Conservation (phyloP, 1,140 invertebrate genomes). For the Drosophila pruinosa region DNA sequence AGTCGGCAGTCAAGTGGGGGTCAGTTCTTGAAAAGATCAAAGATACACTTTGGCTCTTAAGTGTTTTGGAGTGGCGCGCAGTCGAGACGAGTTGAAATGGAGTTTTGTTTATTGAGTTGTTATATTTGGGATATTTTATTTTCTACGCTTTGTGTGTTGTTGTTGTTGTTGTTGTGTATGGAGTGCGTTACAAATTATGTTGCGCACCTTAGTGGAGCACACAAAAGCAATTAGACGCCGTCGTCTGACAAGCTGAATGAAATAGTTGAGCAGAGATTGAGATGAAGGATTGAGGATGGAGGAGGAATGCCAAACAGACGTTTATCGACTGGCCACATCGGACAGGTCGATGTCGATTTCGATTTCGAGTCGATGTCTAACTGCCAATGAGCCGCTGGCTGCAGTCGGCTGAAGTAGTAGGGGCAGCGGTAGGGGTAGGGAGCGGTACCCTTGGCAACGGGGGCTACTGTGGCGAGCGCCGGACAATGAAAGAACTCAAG, state of each 20-base stretch:
- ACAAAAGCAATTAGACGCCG: constrained; percentile 80
- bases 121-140: constrained; percentile 50
- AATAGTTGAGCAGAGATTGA: constrained; percentile 52
- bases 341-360: constrained; percentile 27
- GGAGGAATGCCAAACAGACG: constrained; percentile 45
- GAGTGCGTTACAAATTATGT: constrained; percentile 64
- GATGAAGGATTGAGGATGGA: constrained; percentile 30
- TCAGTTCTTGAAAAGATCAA: constrained; percentile 70
- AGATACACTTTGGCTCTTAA: constrained; percentile 77
- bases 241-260: constrained; percentile 71
- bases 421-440: not conserved
- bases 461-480: constrained; percentile 62
- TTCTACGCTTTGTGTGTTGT: not conserved
- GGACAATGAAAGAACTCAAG: constrained; percentile 53
- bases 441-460: not conserved
- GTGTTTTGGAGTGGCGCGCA: constrained; percentile 47
- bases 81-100: constrained; percentile 15
- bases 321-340: constrained; percentile 66
- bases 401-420: not conserved
- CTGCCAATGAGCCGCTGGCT: constrained; percentile 53
- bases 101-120: constrained; percentile 71
- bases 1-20: constrained; percentile 70
- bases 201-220: constrained; percentile 75
- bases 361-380: constrained; percentile 50
- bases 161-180: constrained; percentile 15